A percentile compares a stretch with the other conserved stretches of the same genome.
phyloP scores from a whole-genome alignment of 1,140 invertebrate genomes.

The Drosophila serrata region DNA sequence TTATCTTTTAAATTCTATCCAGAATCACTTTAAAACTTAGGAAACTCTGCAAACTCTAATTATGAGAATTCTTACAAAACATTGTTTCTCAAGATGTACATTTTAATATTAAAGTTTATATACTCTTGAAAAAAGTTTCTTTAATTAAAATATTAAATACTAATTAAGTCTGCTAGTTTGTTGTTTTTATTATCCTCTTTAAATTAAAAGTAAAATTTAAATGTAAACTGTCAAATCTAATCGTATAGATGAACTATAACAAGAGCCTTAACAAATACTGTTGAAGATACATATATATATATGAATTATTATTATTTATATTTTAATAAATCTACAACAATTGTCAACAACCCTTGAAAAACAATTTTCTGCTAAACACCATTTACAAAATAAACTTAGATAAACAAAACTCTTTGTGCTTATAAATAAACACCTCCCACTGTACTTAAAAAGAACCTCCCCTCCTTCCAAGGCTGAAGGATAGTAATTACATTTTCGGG shows the following conservation, averaged over 20 bases:
- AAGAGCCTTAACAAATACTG: too few relatives aligned
- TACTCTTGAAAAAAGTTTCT: background rate
- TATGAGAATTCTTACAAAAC: too few relatives aligned
- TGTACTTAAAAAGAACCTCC: background rate
- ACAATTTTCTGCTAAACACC: too few relatives aligned
- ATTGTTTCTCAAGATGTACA: rapidly evolving
- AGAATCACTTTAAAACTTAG: background rate
- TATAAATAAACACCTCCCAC: background rate
- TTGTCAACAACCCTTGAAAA: background rate
- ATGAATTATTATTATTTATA: background rate
- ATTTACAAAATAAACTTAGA: background rate
- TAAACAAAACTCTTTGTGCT: background rate
- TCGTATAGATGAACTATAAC: too few relatives aligned
- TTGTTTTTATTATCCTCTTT: background rate
- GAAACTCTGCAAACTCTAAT: background rate
- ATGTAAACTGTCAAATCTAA: background rate
- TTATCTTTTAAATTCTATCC: background rate
- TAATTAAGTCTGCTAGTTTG: background rate
- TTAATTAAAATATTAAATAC: background rate
- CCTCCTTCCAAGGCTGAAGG: too few relatives aligned
- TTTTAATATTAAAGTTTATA: background rate
- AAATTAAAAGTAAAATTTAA: background rate
- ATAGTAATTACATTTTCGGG: constrained; percentile 16
- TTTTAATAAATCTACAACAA: background rate
- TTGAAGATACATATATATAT: too few relatives aligned